Evolutionary conservation across 2,113 vertebrate genomes (phyloP).

Genomic region (Ameiurus melas): DNA sequence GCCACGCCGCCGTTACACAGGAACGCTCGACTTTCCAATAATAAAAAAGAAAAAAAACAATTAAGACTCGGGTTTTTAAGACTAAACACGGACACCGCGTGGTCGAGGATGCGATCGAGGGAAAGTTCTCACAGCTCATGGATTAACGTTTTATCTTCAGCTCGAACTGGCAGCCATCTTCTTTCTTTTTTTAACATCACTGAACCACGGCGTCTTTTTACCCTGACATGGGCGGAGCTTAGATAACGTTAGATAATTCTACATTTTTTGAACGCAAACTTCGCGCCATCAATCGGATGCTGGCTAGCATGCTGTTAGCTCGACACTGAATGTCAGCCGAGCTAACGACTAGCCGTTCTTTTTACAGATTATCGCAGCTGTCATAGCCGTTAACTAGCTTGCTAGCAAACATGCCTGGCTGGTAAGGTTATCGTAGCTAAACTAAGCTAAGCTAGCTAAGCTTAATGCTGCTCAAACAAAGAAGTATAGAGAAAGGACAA

Average conservation of each 20-base stretch:
- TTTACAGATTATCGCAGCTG: background rate
- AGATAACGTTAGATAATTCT: background rate
- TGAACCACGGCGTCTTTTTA: background rate
- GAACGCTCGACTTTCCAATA: background rate
- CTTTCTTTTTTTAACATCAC: background rate
- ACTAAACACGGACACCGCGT: background rate
- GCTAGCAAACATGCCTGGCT: background rate
- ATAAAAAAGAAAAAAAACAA: background rate
- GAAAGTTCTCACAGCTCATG: background rate
- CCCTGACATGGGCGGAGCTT: background rate
- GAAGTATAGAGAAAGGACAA: background rate
- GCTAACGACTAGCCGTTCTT: background rate
- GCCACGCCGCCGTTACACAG: background rate
- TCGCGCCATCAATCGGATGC: background rate
- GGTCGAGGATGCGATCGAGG: background rate
- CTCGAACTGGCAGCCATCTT: background rate
- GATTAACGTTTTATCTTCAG: background rate
- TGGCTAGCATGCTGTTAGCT: background rate
- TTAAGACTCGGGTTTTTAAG: background rate
- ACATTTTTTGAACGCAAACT: background rate
- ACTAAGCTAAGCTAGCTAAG: background rate
- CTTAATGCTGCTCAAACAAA: background rate
- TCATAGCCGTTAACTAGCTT: background rate
- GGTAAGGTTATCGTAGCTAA: background rate
- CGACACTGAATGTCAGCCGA: background rate